Conservation (phyloP, 2,888 invertebrate genomes). For the Terebella lapidaria region DNA sequence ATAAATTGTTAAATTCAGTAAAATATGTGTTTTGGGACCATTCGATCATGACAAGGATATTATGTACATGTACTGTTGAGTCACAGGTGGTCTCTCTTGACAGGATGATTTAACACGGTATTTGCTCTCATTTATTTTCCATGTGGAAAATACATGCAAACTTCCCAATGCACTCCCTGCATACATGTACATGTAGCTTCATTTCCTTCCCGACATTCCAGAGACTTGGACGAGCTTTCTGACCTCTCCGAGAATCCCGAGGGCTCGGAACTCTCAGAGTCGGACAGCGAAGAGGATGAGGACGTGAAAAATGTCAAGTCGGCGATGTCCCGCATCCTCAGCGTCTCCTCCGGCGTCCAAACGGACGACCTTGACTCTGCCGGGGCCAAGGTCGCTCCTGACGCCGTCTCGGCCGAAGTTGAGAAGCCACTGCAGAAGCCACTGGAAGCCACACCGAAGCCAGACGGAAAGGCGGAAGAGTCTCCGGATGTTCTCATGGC, state of each 20-base stretch:
- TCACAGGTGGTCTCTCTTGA: no score
- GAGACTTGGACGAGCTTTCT: slow-evolving; percentile 42
- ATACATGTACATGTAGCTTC: no score
- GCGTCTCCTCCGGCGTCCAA: neutral
- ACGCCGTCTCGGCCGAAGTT: neutral
- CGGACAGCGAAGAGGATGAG: slow-evolving; percentile 4
- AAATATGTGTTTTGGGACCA: no score
- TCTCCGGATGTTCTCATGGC: neutral
- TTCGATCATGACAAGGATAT: no score
- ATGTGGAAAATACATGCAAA: no score
- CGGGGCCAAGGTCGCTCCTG: neutral
- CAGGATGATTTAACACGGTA: no score
- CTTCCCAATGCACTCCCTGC: no score
- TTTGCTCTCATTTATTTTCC: no score
- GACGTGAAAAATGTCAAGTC: neutral
- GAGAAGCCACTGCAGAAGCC: neutral
- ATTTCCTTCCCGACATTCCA: slow-evolving; percentile 22
- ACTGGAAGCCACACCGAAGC: neutral
- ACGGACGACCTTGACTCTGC: no score
- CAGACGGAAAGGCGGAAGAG: neutral
- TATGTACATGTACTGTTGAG: no score
- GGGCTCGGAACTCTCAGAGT: slow-evolving; percentile 5
- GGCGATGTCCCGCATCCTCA: neutral
- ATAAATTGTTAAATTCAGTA: no score
- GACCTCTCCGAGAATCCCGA: slow-evolving; percentile 39